phyloP scores from a whole-genome alignment of 2,113 vertebrate genomes.

The Ammospiza nelsoni region DNA sequence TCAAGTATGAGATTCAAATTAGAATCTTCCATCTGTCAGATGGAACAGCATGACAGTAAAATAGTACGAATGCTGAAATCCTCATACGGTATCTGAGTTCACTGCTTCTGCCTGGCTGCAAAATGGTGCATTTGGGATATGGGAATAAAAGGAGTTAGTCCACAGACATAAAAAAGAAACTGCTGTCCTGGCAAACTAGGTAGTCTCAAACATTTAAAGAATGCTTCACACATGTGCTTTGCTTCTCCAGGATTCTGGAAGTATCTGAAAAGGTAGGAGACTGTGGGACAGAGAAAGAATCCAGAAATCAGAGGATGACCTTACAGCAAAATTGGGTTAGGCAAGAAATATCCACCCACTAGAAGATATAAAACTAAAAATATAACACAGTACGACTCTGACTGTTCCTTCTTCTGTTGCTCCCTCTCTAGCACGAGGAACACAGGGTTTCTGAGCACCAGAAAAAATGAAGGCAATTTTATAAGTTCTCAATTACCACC shows the following conservation, averaged over 20 bases:
- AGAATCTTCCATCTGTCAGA: background rate
- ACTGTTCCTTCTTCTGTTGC: background rate
- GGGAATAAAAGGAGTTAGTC: background rate
- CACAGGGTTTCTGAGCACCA: background rate
- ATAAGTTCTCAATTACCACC: background rate
- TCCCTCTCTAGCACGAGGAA: background rate
- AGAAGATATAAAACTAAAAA: slow-evolving; percentile 11
- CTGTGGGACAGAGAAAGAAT: background rate
- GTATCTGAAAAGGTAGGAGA: background rate
- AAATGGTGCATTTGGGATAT: background rate
- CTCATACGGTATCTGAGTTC: background rate
- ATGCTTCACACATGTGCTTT: background rate
- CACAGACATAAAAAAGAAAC: background rate
- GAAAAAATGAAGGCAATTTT: background rate
- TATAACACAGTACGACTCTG: background rate
- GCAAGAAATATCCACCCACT: background rate
- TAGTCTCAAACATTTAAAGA: background rate
- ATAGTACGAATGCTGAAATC: background rate
- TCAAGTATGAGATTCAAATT: background rate
- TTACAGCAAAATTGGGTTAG: background rate
- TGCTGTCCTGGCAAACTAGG: background rate
- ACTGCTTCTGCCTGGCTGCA: background rate
- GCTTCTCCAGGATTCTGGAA: background rate
- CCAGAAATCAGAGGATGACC: background rate
- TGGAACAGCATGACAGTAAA: background rate